Conservation (phyloP, 1,140 invertebrate species). For the Aphis gossypii region DNA sequence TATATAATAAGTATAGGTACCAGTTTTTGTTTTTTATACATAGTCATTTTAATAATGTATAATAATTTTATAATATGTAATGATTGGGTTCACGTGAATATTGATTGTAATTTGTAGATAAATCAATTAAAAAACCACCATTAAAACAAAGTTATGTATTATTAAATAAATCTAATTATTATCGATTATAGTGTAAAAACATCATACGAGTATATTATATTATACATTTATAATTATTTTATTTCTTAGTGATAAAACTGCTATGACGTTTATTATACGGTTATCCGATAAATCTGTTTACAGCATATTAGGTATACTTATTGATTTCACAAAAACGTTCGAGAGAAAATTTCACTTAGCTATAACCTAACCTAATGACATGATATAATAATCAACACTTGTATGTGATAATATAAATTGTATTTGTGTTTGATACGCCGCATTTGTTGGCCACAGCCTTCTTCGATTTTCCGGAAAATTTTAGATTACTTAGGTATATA, state of each 20-base stretch:
- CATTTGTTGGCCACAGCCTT: not conserved
- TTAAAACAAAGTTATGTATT: not conserved
- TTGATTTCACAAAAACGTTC: slow-evolving; percentile 53
- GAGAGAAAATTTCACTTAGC: slow-evolving; percentile 41
- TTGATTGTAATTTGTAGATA: not conserved
- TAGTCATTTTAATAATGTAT: not conserved
- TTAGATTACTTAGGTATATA: not conserved
- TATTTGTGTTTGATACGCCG: slow-evolving; percentile 25
- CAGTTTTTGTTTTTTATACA: not conserved
- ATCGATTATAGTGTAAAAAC: not conserved
- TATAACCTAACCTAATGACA: not conserved
- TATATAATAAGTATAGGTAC: not conserved
- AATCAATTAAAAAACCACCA: not conserved
- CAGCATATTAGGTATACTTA: not conserved
- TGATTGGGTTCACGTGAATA: not conserved
- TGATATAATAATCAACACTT: not conserved
- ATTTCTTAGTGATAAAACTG: not conserved
- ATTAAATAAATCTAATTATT: not conserved
- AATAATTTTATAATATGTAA: not conserved
- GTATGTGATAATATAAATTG: not conserved
- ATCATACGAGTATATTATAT: not conserved
- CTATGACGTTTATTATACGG: not conserved
- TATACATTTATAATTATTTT: not conserved
- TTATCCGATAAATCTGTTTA: not conserved
- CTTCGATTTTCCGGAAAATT: slow-evolving; percentile 41